Percentiles rank a stretch among this genome's conserved stretches.
Evolutionary conservation across 2,888 invertebrate species (phyloP).

Genomic region (Pycnomerus fuliginosus): DNA sequence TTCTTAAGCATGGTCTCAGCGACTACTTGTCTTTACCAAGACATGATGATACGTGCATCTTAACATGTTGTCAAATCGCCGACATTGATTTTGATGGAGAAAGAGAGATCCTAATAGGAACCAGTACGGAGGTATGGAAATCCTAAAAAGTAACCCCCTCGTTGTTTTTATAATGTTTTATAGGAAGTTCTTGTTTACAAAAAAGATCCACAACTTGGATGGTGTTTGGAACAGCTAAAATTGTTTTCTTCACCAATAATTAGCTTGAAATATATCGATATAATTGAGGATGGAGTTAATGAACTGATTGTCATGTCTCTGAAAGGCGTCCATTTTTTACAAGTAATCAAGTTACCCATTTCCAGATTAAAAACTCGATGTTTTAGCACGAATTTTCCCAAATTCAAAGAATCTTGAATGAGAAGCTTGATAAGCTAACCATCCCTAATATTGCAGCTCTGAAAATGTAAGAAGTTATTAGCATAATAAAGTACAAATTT

Average conservation of each 20-base stretch:
- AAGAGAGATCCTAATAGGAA: slow-evolving; percentile 68
- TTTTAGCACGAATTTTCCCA: slow-evolving; percentile 41
- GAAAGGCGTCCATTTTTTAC: slow-evolving; percentile 66
- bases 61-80: slow-evolving; percentile 62
- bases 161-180: slow-evolving; percentile 24
- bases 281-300: slow-evolving; percentile 66
- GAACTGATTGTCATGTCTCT: slow-evolving; percentile 66
- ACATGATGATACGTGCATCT: slow-evolving; percentile 60
- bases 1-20: slow-evolving; percentile 54
- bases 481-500: slow-evolving; percentile 4
- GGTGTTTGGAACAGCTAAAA: slow-evolving; percentile 56
- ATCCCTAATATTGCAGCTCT: background rate
- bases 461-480: slow-evolving; percentile 10
- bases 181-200: slow-evolving; percentile 58
- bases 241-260: slow-evolving; percentile 63
- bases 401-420: slow-evolving; percentile 37
- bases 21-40: slow-evolving; percentile 52
- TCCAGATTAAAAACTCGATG: slow-evolving; percentile 15
- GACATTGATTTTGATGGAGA: slow-evolving; percentile 71
- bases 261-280: slow-evolving; percentile 61
- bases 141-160: slow-evolving; percentile 5
- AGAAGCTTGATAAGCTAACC: slow-evolving; percentile 32
- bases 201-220: slow-evolving; percentile 47
- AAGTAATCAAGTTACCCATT: slow-evolving; percentile 50
- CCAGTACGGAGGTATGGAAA: slow-evolving; percentile 63